Conservation (phyloP, 2,797 vertebrate genomes). For the Diglossa cyanea region DNA sequence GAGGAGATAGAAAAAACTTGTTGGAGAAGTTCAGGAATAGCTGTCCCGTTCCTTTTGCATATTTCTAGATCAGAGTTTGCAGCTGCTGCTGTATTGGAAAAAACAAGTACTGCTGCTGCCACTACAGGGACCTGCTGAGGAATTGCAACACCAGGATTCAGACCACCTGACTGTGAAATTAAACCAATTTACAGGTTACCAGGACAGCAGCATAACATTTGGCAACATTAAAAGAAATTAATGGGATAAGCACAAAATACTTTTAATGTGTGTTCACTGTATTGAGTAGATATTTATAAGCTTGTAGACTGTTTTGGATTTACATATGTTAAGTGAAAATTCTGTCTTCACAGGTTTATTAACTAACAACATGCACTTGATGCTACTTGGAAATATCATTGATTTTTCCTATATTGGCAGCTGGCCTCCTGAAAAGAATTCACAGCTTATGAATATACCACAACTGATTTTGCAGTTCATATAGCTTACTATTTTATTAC, state of each 20-base stretch:
- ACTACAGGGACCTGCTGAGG: neutral
- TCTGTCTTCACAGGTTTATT: neutral
- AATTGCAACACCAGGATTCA: neutral
- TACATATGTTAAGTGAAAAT: neutral
- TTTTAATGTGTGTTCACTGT: neutral
- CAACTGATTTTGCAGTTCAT: conserved; percentile 16
- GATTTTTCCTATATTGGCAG: neutral
- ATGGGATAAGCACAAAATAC: neutral
- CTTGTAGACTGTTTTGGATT: neutral
- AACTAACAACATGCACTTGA: neutral
- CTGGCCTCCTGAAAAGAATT: conserved; percentile 7
- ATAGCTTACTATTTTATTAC: neutral
- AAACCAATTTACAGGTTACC: neutral
- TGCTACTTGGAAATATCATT: neutral
- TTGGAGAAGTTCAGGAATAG: neutral
- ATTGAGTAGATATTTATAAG: neutral
- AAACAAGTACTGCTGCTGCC: neutral
- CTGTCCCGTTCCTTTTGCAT: neutral
- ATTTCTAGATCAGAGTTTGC: neutral
- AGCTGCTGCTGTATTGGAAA: neutral
- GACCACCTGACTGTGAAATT: neutral
- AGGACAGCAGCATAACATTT: neutral
- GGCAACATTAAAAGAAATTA: neutral
- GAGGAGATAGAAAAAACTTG: neutral
- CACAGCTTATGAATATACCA: conserved; percentile 6